These are phyloP conservation scores for Cyanoderma ruficeps DNA, from an alignment of 2,113 vertebrate genomes.

Conservation along the genomic window DNA sequence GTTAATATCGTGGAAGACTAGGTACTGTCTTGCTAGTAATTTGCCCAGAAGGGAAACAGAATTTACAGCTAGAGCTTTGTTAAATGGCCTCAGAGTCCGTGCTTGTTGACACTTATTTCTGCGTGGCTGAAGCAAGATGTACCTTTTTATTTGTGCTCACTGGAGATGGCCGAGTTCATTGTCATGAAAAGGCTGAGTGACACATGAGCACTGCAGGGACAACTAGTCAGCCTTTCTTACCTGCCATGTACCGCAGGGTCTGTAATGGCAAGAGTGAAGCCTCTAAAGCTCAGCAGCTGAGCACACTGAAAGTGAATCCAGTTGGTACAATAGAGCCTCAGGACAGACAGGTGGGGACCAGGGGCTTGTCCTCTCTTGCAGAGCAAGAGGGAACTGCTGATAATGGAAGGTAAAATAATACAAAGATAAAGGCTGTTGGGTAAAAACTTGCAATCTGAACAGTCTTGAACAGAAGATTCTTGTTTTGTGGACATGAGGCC, in stretches of 20 bases:
- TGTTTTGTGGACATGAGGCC: background rate
- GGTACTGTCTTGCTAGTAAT: background rate
- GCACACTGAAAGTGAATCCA: accelerated
- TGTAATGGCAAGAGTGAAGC: background rate
- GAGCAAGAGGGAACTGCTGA: background rate
- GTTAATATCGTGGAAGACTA: background rate
- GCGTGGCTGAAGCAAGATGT: background rate
- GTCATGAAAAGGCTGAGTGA: background rate
- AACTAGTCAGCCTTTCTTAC: accelerated
- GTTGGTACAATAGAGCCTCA: accelerated
- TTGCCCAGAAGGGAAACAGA: background rate
- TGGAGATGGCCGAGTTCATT: background rate
- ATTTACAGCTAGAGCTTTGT: background rate
- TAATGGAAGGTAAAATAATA: background rate
- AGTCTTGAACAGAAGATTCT: background rate
- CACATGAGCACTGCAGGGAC: background rate
- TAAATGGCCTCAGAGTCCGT: background rate
- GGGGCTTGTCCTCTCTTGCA: accelerated
- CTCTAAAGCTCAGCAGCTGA: background rate
- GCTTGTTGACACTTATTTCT: background rate
- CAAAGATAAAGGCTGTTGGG: background rate
- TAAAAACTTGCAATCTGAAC: background rate
- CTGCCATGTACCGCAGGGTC: too few species aligned
- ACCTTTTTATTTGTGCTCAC: too few species aligned
- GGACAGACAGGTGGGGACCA: background rate